phyloP scores from a whole-genome alignment of 2,888 invertebrate genomes.

The Microchrysa polita region DNA sequence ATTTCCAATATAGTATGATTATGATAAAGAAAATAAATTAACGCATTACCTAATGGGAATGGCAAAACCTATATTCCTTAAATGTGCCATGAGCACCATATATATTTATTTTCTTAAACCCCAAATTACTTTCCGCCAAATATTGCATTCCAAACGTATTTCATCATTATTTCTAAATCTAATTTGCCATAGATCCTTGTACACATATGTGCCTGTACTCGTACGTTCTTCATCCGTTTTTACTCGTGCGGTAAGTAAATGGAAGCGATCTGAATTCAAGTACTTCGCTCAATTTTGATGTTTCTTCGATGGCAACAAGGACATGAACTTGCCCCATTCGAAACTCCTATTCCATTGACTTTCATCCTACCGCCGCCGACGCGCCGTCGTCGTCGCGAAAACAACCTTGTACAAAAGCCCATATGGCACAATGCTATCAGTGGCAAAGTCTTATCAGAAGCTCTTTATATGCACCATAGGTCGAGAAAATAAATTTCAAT shows the following conservation, averaged over 20 bases:
- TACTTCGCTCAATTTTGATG: conserved; percentile 36
- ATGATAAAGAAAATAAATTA: too few relatives aligned
- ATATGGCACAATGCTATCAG: conserved; percentile 21
- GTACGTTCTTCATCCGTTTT: too few relatives aligned
- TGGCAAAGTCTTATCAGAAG: conserved; percentile 46
- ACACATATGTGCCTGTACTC: neutral
- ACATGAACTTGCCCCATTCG: conserved; percentile 16
- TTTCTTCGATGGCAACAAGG: conserved; percentile 19
- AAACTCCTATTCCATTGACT: too few relatives aligned
- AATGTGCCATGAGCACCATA: too few relatives aligned
- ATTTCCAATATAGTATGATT: too few relatives aligned
- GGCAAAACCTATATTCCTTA: too few relatives aligned
- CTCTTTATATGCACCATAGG: conserved; percentile 50
- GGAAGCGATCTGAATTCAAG: conserved; percentile 22
- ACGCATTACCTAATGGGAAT: too few relatives aligned
- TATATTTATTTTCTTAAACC: too few relatives aligned
- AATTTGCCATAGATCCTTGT: conserved; percentile 4
- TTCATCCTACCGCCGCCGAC: neutral
- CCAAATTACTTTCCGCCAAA: too few relatives aligned
- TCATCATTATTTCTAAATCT: neutral
- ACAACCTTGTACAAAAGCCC: conserved; percentile 6
- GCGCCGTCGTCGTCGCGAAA: neutral
- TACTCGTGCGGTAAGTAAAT: neutral
- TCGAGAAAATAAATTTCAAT: conserved; percentile 48
- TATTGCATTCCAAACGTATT: neutral